Base-by-base conservation (phyloP, 1,140 invertebrate genomes). In the Octopus sinensis region DNA sequence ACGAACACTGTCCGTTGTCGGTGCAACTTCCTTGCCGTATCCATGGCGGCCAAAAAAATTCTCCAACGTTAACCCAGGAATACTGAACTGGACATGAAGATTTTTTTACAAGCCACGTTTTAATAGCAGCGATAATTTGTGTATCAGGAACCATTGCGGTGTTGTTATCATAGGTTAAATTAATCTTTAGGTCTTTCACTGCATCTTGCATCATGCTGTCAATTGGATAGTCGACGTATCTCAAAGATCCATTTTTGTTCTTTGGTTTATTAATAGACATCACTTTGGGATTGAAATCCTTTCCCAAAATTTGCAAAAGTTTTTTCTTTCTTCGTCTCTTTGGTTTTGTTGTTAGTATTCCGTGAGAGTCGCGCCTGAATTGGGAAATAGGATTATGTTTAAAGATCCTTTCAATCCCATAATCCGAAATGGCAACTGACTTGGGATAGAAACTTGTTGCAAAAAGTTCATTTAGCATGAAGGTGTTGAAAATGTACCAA, bases 21-120 rank as follows among this genome's bases (percentile, higher is more conserved):
- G 88, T 84, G 83, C 92, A 92, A 53, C 87, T 86, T 1, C 93
- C 93, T 81, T 92, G 90, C 73, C 90, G 89, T 54, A 93, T 87
- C 91, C 92, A 93, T 43, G 92, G 86, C 3, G 93, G 93, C 93
- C 93, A 93, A 87, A 92, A 93, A 23, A 92, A 85, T 3, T 89
- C 79, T 0, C 92, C 92, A 5, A 93, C 86, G 82, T 93, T 92
- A 81, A 91, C 91, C 93, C 93, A 93, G 76, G 88, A 85, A 83
- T 91, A 91, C 6, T 87, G 86, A 0, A 93, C 91, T 4, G 92
- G 92, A 84, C 93, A 93, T 17, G 90, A 89, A 0, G 92, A 92
- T 80, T 91, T 90, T 5, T 91, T 89, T 88, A 91, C 90, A 53
- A 93, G 89, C 83, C 92, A 92, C 30, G 91, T 90, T 71, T 90